phyloP scores from a whole-genome alignment of 2,113 vertebrate genomes.

The Leucosticte australis region DNA sequence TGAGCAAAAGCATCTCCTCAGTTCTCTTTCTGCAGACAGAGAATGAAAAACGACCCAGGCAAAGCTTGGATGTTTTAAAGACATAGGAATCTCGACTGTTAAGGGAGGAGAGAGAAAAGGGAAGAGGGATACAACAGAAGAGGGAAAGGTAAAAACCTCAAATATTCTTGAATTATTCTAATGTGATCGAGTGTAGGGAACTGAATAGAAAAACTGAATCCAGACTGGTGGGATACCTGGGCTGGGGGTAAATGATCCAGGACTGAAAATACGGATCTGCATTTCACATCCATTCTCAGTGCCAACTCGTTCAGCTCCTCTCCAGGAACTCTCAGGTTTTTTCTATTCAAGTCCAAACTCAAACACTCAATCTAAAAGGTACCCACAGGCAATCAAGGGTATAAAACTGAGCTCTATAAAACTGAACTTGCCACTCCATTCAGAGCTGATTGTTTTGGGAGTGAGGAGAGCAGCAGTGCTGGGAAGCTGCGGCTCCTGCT shows the following conservation, averaged over 20 bases:
- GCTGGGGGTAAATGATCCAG: accelerated
- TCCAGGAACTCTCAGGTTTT: neutral
- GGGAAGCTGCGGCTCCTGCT: neutral
- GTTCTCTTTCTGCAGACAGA: neutral
- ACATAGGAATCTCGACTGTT: accelerated
- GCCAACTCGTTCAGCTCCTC: neutral
- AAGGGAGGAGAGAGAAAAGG: neutral
- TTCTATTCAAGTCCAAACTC: neutral
- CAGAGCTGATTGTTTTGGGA: neutral
- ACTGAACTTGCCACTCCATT: neutral
- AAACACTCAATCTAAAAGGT: neutral
- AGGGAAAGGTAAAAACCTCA: neutral
- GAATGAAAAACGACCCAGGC: neutral
- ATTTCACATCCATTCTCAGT: neutral
- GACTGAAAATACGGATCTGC: neutral
- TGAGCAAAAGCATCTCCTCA: neutral
- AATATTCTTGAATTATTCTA: neutral
- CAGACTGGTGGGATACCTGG: neutral
- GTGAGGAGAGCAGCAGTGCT: neutral
- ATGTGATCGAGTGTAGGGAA: too few species aligned
- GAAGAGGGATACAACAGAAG: neutral
- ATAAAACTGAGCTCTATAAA: neutral
- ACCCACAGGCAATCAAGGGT: neutral
- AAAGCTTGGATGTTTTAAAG: neutral
- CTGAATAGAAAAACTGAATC: neutral